These are phyloP conservation scores for Gobius niger DNA, from an alignment of 2,113 vertebrate species.

Conservation along the genomic window DNA sequence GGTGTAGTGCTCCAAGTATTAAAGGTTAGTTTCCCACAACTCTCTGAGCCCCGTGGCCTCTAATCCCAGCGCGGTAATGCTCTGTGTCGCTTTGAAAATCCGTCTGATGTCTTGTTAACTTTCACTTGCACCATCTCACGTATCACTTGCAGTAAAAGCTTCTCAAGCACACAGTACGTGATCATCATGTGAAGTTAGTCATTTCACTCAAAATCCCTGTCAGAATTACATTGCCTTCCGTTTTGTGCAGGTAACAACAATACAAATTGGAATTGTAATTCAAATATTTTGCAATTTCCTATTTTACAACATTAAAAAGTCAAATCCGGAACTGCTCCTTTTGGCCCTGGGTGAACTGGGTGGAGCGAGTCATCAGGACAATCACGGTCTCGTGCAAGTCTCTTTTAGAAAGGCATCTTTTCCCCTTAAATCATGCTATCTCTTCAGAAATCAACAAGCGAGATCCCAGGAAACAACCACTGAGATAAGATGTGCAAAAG, in stretches of 20 bases:
- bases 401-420: not conserved
- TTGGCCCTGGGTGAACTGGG: not conserved
- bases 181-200: too few species aligned
- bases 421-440: not conserved
- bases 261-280: not conserved
- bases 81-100: not conserved
- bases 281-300: not conserved
- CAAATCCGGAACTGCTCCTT: not conserved
- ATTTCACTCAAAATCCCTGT: not conserved
- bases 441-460: not conserved
- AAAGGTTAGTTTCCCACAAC: slow-evolving; percentile 4
- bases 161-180: not conserved
- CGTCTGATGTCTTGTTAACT: not conserved
- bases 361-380: not conserved
- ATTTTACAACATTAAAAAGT: not conserved
- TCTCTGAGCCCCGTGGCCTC: not conserved
- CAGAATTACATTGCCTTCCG: too few species aligned
- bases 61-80: not conserved
- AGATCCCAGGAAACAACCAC: not conserved
- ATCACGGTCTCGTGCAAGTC: not conserved
- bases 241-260: too few species aligned
- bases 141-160: not conserved
- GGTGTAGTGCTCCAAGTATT: not conserved
- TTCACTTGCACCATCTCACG: not conserved
- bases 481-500: slow-evolving; percentile 15